Base-by-base conservation (phyloP, 2,113 vertebrate genomes). In the Erythrocercus mccallii region DNA sequence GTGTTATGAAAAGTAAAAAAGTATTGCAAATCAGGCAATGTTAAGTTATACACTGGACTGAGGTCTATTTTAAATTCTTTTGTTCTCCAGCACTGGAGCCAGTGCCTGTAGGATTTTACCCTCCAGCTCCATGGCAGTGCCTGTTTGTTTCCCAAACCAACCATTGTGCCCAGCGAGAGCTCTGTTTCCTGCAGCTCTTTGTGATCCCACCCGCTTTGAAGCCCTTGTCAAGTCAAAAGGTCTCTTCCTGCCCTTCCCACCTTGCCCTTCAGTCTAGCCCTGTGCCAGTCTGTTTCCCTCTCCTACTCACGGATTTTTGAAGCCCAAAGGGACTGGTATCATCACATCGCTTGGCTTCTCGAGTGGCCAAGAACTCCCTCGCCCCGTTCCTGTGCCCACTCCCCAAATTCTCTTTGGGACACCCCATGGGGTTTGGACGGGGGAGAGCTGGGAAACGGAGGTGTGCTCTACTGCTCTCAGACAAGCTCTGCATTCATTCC, bases 361-460 rank as follows among this genome's bases (percentile, higher is more conserved):
- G 3, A 37, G 18, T 21, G 44, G 57, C 38, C 33, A 35, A 47
- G 42, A 91, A 25, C 51, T 23, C n/a, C 40, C 76, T 77, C 20
- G 1, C 5, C 28, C 57, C 2, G 0, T 31, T 83, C 45, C 40
- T 21, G 33, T 16, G 24, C 19, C 35, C 0, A 1, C n/a, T 72
- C 42, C 50, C 68, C 30, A 50, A 1, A 25, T 33, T 25, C 30
- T 37, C 54, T n/a, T 12, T 11, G 47, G 66, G 58, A 23, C 10
- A 18, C 11, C 19, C 20, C 42, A 21, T 6, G 9, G 12, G 38
- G 27, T 38, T 81, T 51, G 81, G 60, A 47, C 24, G 4, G n/a
- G 35, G 1, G 3, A 25, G 35, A 64, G 45, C 68, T 77, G 78
- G 73, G 60, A 54, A 47, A 19, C 1, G 0, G 51, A 28, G 38